Percentiles rank a stretch among this genome's conserved stretches.
Evolutionary conservation across 2,113 vertebrate species (phyloP).

Genomic region (Limanda limanda): DNA sequence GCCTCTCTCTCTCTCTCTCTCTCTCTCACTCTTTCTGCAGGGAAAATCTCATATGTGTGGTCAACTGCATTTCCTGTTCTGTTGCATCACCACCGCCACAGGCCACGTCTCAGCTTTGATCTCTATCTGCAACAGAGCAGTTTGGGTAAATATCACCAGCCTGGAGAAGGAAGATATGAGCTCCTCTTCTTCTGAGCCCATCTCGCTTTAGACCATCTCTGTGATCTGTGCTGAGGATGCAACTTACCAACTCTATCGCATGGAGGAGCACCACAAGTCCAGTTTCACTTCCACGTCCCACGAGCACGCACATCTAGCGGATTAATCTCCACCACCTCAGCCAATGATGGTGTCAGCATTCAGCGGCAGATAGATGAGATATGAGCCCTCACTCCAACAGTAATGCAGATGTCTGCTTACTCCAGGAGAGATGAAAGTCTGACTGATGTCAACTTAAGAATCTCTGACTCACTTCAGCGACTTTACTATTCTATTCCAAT

Average conservation of each 20-base stretch:
- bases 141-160: slow-evolving; percentile 31
- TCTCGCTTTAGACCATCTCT: slow-evolving; percentile 7
- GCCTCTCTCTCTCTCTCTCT: neutral
- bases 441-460: slow-evolving; percentile 4
- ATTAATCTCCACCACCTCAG: neutral
- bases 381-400: neutral
- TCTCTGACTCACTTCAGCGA: slow-evolving; percentile 1
- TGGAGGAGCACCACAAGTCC: slow-evolving; percentile 10
- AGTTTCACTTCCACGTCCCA: neutral
- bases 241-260: neutral
- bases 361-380: slow-evolving; percentile 1
- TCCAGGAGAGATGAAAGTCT: slow-evolving; percentile 5
- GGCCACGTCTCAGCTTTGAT: slow-evolving; percentile 32
- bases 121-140: slow-evolving; percentile 31
- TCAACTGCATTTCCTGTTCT: slow-evolving; percentile 34
- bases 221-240: slow-evolving; percentile 15
- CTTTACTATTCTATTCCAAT: neutral
- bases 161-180: slow-evolving; percentile 28
- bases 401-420: slow-evolving; percentile 17
- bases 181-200: slow-evolving; percentile 4
- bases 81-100: slow-evolving; percentile 10
- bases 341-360: neutral
- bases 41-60: slow-evolving; percentile 24
- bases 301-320: neutral
- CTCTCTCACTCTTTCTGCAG: neutral